Percentiles rank a stretch among this genome's conserved stretches.
phyloP scores from a whole-genome alignment of 2,113 vertebrate species.

The Peromyscus leucopus region DNA sequence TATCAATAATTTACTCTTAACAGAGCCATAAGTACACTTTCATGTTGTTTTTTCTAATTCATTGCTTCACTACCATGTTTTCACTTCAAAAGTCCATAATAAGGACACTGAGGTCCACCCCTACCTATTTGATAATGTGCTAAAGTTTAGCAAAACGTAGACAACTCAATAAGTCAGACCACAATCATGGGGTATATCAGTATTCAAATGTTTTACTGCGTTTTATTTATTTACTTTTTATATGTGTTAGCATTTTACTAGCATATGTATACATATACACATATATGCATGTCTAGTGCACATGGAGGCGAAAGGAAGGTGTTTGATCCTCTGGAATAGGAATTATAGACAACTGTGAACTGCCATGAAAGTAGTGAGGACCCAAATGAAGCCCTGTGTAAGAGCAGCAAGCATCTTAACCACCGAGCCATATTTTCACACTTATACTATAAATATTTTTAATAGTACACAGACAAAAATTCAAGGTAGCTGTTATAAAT shows the following conservation, averaged over 20 bases:
- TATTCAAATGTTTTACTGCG: neutral
- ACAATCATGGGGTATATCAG: neutral
- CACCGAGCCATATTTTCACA: neutral
- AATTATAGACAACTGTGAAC: neutral
- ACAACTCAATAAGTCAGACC: neutral
- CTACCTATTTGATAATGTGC: neutral
- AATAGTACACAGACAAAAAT: slow-evolving; percentile 32
- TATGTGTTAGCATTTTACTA: neutral
- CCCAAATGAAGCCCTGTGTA: neutral
- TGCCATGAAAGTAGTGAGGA: neutral
- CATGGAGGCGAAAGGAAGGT: neutral
- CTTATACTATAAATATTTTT: slow-evolving; percentile 23
- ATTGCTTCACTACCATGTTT: neutral
- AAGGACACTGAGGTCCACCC: neutral
- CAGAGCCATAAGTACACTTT: neutral
- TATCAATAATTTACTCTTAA: slow-evolving; percentile 43
- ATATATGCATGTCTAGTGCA: neutral
- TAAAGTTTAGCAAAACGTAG: neutral
- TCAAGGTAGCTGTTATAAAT: neutral
- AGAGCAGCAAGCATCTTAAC: neutral
- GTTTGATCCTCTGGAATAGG: neutral
- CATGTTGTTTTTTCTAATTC: neutral
- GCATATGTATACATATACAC: neutral
- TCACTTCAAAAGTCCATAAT: slow-evolving; percentile 27
- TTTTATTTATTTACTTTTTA: neutral